Conservation (phyloP, 2,797 vertebrate genomes). For the Balearica regulorum region DNA sequence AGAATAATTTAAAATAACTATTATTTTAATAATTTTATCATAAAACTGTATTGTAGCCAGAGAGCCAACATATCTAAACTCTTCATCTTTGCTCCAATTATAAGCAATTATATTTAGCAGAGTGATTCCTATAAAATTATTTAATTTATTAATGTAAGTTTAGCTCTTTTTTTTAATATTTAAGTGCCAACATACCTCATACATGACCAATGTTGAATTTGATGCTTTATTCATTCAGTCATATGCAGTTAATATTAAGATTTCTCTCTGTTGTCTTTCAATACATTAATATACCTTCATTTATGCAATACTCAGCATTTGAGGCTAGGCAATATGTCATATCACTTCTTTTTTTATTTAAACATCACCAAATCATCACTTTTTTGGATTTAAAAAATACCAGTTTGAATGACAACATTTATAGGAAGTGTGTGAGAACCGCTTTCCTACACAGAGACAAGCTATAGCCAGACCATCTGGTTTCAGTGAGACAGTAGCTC, state of each 20-base stretch:
- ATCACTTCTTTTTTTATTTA: neutral
- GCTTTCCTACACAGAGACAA: constrained; percentile 51
- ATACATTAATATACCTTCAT: neutral
- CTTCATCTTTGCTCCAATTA: neutral
- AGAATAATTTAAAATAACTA: neutral
- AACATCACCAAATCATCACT: neutral
- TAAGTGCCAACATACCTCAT: neutral
- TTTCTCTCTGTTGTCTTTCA: neutral
- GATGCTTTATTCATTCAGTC: neutral
- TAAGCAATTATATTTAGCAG: neutral
- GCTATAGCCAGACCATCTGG: constrained; percentile 56
- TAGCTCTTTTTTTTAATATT: neutral
- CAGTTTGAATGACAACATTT: constrained; percentile 48
- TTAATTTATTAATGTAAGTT: neutral
- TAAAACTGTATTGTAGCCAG: neutral
- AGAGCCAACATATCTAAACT: neutral
- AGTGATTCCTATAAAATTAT: neutral
- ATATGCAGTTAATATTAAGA: neutral
- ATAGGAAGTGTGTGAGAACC: constrained; percentile 50
- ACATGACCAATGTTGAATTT: neutral
- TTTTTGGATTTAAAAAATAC: constrained; percentile 6
- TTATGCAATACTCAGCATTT: neutral
- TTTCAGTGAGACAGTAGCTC: constrained; percentile 33
- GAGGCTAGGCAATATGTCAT: neutral
- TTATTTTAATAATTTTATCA: neutral